Conservation (phyloP, 2,888 invertebrate genomes). For the Chalcosyrphus nemorum region DNA sequence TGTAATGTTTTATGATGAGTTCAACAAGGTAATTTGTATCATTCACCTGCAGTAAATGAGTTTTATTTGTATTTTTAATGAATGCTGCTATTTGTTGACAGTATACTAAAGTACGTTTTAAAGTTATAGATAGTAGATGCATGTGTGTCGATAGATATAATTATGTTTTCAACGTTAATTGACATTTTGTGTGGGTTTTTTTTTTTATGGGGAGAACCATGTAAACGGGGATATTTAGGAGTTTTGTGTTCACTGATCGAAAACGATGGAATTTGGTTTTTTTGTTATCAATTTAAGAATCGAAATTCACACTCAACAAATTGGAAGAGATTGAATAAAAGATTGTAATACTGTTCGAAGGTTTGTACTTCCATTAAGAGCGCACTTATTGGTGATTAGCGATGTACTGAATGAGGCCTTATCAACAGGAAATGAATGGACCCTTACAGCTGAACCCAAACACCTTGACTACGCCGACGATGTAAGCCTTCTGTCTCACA, state of each 20-base stretch:
- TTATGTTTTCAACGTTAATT: neutral
- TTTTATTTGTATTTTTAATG: slow-evolving; percentile 43
- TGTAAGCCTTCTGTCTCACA: too few species aligned
- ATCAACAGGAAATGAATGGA: too few species aligned
- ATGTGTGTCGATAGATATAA: neutral
- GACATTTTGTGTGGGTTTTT: neutral
- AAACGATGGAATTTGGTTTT: neutral
- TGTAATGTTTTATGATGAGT: neutral
- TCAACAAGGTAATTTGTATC: slow-evolving; percentile 29
- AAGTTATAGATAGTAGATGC: too few species aligned
- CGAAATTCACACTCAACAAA: neutral
- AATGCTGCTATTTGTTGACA: slow-evolving; percentile 12
- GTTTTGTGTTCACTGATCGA: neutral
- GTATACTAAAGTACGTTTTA: too few species aligned
- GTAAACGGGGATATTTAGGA: neutral
- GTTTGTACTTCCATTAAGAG: too few species aligned
- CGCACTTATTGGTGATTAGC: too few species aligned
- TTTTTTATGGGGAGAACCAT: too few species aligned
- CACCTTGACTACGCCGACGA: too few species aligned
- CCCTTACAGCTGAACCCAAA: too few species aligned
- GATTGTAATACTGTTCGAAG: too few species aligned
- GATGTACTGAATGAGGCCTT: too few species aligned
- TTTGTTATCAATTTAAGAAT: neutral
- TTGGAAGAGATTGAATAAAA: too few species aligned
- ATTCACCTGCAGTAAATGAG: slow-evolving; percentile 34